These are phyloP conservation scores for Polypterus senegalus DNA, from an alignment of 2,113 vertebrate species.

Conservation along the genomic window DNA sequence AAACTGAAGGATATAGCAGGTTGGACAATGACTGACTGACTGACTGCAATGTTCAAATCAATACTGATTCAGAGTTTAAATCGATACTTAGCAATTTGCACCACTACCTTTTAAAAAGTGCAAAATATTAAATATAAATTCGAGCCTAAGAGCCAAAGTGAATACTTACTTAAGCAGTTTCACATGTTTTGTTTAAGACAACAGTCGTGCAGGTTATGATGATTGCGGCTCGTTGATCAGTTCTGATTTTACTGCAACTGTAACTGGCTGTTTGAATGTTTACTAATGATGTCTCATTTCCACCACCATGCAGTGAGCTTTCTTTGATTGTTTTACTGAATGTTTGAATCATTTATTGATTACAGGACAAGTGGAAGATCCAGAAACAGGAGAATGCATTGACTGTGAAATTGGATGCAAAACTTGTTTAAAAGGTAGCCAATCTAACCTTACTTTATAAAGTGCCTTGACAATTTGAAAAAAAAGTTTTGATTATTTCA, in stretches of 20 bases:
- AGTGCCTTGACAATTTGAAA: neutral
- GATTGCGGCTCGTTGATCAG: neutral
- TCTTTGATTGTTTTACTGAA: conserved; percentile 12
- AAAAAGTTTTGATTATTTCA: too few relatives aligned
- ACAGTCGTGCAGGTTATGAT: too few relatives aligned
- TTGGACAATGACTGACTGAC: too few relatives aligned
- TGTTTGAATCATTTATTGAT: neutral
- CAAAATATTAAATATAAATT: too few relatives aligned
- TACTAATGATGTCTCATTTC: too few relatives aligned
- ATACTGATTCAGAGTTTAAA: too few relatives aligned
- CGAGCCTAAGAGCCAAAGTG: too few relatives aligned
- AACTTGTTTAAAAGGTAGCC: conserved; percentile 49
- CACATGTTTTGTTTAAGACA: conserved; percentile 14
- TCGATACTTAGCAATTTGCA: too few relatives aligned
- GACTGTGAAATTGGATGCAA: conserved; percentile 53
- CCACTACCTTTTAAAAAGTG: too few relatives aligned
- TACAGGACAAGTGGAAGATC: conserved; percentile 54
- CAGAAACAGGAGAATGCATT: conserved; percentile 56
- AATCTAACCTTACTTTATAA: conserved; percentile 1
- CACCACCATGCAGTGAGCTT: too few relatives aligned
- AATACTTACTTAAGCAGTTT: neutral
- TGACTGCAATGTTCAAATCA: too few relatives aligned
- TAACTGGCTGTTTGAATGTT: neutral
- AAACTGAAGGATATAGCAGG: too few relatives aligned
- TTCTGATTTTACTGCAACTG: neutral